Evolutionary conservation across 2,797 vertebrate species (phyloP).

Genomic region (Pipistrellus pygmaeus): DNA sequence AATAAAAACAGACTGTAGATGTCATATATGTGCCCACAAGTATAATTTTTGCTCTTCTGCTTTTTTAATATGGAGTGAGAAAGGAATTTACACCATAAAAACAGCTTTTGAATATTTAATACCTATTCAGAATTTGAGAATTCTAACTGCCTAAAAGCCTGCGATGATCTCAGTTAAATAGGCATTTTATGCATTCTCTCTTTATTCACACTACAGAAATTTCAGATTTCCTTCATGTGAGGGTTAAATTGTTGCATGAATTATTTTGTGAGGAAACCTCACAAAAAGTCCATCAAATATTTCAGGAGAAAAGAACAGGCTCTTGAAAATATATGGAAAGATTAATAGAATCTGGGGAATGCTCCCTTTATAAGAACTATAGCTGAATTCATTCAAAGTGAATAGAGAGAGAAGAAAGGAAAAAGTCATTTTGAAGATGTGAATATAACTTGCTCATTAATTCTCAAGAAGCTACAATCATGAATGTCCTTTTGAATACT

Average conservation of each 20-base stretch:
- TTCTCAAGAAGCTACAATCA: not conserved
- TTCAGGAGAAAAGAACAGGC: conserved; percentile 52
- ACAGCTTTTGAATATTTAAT: not conserved
- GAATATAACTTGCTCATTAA: conserved; percentile 41
- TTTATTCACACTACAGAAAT: not conserved
- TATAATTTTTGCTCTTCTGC: not conserved
- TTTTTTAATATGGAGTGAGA: not conserved
- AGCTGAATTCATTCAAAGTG: conserved; percentile 5
- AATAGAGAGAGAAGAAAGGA: conserved; percentile 16
- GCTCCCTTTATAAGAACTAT: not conserved
- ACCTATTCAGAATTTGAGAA: not conserved
- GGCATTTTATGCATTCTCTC: not conserved
- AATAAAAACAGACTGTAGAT: not conserved
- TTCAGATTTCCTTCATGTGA: not conserved
- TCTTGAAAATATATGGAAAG: conserved; percentile 26
- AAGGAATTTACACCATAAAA: not conserved
- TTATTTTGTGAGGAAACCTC: not conserved
- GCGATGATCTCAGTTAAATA: not conserved
- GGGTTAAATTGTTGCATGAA: not conserved
- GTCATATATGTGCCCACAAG: not conserved
- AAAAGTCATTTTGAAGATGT: not conserved
- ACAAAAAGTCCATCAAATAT: not conserved
- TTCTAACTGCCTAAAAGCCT: not conserved
- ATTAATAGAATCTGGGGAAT: not conserved
- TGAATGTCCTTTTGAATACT: not conserved